These are phyloP conservation scores for Acomys russatus DNA, from an alignment of 2,797 vertebrate genomes.

Conservation along the genomic window DNA sequence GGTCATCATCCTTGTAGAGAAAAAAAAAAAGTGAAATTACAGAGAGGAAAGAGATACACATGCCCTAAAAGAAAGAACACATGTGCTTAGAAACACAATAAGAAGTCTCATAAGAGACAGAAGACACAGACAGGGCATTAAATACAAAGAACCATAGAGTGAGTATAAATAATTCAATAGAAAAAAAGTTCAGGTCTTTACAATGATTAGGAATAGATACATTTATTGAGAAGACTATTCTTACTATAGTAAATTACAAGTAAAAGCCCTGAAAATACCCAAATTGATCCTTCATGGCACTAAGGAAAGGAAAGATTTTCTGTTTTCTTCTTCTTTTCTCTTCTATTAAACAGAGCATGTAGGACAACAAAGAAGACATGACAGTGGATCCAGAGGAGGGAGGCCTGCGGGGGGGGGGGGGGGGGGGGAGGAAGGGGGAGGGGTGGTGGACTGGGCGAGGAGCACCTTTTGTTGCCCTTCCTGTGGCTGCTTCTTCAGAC, in stretches of 20 bases:
- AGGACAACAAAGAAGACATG: neutral
- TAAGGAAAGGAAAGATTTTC: neutral
- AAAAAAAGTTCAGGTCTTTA: conserved; percentile 19
- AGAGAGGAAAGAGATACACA: neutral
- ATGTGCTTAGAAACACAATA: neutral
- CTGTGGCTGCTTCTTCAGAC: neutral
- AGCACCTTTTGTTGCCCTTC: too few relatives aligned
- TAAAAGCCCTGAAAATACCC: neutral
- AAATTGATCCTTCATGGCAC: neutral
- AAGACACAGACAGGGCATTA: neutral
- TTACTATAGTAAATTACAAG: neutral
- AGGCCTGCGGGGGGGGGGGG: too few relatives aligned
- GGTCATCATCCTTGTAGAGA: neutral
- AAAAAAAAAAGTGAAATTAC: neutral
- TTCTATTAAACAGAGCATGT: neutral
- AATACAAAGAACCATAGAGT: neutral
- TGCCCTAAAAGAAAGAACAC: neutral
- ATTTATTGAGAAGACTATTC: neutral
- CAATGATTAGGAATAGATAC: neutral
- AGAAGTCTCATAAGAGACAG: neutral
- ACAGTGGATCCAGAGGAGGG: neutral
- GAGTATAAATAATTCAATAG: neutral
- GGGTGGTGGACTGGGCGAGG: too few relatives aligned
- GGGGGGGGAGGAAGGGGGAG: too few relatives aligned
- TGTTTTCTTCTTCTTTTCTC: neutral